phyloP scores from a whole-genome alignment of 2,797 vertebrate species.

The Manis pentadactyla region DNA sequence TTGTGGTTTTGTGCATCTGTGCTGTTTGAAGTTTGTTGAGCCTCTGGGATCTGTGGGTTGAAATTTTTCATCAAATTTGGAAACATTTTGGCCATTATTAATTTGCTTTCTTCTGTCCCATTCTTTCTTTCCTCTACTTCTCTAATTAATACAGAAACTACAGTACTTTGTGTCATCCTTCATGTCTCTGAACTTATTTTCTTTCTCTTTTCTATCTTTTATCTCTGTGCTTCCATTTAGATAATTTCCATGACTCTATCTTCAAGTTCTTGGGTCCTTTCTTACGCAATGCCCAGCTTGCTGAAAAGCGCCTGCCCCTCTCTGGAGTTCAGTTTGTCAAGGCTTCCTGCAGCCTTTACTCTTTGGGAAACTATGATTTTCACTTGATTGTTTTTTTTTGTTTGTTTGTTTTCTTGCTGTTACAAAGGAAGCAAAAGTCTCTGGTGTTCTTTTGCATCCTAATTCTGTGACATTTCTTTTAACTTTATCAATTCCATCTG shows the following conservation, averaged over 20 bases:
- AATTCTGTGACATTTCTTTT: neutral
- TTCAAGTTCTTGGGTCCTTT: neutral
- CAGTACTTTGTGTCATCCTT: neutral
- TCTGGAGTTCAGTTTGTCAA: neutral
- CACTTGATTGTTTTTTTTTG: neutral
- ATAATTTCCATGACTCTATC: neutral
- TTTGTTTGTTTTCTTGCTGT: neutral
- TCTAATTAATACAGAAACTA: neutral
- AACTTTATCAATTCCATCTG: neutral
- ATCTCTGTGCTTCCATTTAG: neutral
- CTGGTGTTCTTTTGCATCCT: neutral
- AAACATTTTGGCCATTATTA: conserved; percentile 31
- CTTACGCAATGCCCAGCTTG: neutral
- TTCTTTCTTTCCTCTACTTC: neutral
- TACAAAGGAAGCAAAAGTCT: neutral
- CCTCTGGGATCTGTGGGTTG: neutral
- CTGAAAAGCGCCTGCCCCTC: neutral
- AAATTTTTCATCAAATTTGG: conserved; percentile 42
- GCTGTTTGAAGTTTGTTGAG: neutral
- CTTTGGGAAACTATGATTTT: neutral
- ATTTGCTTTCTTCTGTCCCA: neutral
- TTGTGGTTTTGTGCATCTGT: neutral
- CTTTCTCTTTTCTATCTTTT: neutral
- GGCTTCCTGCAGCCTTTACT: neutral
- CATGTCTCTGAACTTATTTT: neutral